These are phyloP conservation scores for Helobdella robusta DNA, from an alignment of 2,888 invertebrate species.

Conservation along the genomic window DNA sequence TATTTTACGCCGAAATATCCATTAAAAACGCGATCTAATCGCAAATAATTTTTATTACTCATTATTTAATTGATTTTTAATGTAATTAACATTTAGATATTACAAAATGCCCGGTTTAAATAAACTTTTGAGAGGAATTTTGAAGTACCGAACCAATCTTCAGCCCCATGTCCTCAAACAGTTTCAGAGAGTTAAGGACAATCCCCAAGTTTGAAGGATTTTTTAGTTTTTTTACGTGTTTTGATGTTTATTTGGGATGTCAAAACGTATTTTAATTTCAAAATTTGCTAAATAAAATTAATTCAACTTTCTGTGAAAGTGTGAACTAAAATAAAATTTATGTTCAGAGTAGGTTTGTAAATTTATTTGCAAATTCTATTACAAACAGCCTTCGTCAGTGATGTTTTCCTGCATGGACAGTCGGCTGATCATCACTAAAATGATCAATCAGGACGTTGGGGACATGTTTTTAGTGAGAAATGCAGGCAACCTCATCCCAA, in stretches of 20 bases:
- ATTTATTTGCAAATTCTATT: too few relatives aligned
- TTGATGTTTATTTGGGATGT: neutral
- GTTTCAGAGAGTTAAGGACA: conserved; percentile 75
- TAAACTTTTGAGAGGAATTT: conserved; percentile 75
- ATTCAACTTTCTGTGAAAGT: too few relatives aligned
- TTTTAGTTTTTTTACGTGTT: neutral
- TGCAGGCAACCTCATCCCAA: conserved; percentile 84
- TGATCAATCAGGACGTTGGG: conserved; percentile 87
- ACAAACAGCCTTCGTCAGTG: conserved; percentile 76
- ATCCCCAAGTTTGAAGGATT: conserved; percentile 56
- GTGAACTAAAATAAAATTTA: too few relatives aligned
- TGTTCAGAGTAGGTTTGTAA: too few relatives aligned
- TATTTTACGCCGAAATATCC: too few relatives aligned
- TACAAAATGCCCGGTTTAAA: conserved; percentile 57
- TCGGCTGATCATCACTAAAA: conserved; percentile 87
- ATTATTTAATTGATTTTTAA: too few relatives aligned
- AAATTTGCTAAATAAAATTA: neutral
- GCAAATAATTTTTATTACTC: too few relatives aligned
- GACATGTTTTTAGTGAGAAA: conserved; percentile 97
- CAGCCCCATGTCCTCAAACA: conserved; percentile 80
- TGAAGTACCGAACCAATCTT: conserved; percentile 73
- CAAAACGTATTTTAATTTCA: neutral
- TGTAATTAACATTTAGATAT: too few relatives aligned
- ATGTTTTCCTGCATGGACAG: conserved; percentile 98
- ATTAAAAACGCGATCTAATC: too few relatives aligned